Conservation (phyloP, 2,888 invertebrate genomes). For the Amphipoea lucens region DNA sequence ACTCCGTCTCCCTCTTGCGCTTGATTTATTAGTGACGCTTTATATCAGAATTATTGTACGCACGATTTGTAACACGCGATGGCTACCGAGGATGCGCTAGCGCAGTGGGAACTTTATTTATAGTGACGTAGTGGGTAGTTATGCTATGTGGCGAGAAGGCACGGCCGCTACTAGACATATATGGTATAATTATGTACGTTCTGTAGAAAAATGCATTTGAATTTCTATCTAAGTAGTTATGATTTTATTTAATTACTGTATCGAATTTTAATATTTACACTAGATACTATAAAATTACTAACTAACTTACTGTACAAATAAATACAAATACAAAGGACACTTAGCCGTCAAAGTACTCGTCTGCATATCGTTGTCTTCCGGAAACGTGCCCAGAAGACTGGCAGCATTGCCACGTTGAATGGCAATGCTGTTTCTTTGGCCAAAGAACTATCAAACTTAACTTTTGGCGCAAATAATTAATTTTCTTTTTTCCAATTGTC, state of each 20-base stretch:
- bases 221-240: not conserved
- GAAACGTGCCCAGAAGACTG: too few species aligned
- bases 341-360: too few species aligned
- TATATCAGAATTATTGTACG: constrained; percentile 47
- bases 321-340: too few species aligned
- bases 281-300: too few species aligned
- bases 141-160: not conserved
- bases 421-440: too few species aligned
- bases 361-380: too few species aligned
- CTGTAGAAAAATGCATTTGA: not conserved
- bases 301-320: too few species aligned
- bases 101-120: constrained; percentile 46
- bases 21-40: constrained; percentile 50
- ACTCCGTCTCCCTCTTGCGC: constrained; percentile 47
- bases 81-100: constrained; percentile 36
- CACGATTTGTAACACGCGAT: constrained; percentile 53
- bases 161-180: not conserved
- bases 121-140: constrained; percentile 4
- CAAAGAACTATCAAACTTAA: not conserved
- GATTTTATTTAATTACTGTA: too few species aligned
- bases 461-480: not conserved
- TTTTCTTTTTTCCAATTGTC: not conserved
- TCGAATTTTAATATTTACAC: too few species aligned
- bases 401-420: too few species aligned
- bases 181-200: not conserved